Base-by-base conservation (phyloP, 2,797 vertebrate species). In the Cirrhinus mrigala region DNA sequence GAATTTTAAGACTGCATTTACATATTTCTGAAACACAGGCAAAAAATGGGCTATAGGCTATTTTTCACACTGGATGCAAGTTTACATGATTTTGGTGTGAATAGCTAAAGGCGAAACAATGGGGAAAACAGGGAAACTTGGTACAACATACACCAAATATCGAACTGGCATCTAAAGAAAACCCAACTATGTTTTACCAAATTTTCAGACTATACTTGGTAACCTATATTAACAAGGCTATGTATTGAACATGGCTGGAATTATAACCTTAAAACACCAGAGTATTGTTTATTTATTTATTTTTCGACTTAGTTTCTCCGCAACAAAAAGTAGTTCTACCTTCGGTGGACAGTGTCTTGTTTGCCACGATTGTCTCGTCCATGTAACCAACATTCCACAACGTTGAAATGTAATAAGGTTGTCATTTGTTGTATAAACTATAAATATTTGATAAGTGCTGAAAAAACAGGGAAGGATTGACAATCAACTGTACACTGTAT, bases 331-430 rank as follows among this genome's bases (percentile, higher is more conserved):
- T 62, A 62, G 12, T 62, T 62, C 24, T 27, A 14, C 12, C 24
- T 62, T 62, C 20, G 15, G 60, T 62, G 24, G 5, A 27, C 58
- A 62, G 24, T 20, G 54, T 29, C 14, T 62, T 62, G 24, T 64
- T 56, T 66, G 27, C 62, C 62, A 33, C 27, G 1, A 33, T 33
- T 66, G 27, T 33, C 62, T 66, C 6, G 27, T 64, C 62, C 62
- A 66, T 33, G 62, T 64, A 68, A 68, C 64, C 64, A 68, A 68
- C 29, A 68, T 37, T 68, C 16, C 29, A 68, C 29, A 37, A 68
- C 1, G 64, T 27, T 68, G 29, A 68, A 37, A 10, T 68, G 7
- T 66, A 33, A 66, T 66, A 66, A 66, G 15, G 29, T 20, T 66
- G 29, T 66, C 29, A 66, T 66, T 66, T 33, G 15, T 66, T 66